A percentile compares a stretch with the other conserved stretches of the same genome.
phyloP scores from a whole-genome alignment of 2,113 vertebrate species.

The Gadus macrocephalus region DNA sequence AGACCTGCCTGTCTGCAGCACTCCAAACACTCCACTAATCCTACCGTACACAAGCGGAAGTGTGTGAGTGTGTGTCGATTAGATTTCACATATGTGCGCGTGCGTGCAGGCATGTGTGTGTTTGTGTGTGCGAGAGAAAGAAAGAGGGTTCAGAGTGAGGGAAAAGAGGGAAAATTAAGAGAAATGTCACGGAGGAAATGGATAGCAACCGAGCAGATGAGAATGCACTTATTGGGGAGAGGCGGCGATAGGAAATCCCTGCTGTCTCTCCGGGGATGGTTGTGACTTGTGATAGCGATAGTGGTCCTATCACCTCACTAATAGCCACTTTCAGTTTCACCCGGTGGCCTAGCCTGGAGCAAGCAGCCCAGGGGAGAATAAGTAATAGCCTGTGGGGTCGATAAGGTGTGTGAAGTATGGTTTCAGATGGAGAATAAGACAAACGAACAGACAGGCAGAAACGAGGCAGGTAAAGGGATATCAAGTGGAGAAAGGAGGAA shows the following conservation, averaged over 20 bases:
- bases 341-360: constrained; percentile 24
- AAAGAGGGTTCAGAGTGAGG: constrained; percentile 11
- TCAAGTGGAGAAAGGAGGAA: too few species aligned
- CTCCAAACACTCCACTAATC: constrained; percentile 50
- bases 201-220: constrained; percentile 11
- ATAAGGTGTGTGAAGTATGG: too few species aligned
- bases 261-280: constrained; percentile 60
- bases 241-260: constrained; percentile 66
- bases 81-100: background rate
- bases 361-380: background rate
- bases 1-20: constrained; percentile 49
- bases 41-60: constrained; percentile 22
- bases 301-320: constrained; percentile 46
- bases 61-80: too few species aligned
- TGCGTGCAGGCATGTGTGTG: background rate
- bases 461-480: constrained; percentile 7
- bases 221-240: constrained; percentile 56
- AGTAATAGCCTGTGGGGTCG: background rate
- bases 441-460: constrained; percentile 33
- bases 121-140: constrained; percentile 14
- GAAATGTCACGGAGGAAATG: background rate
- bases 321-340: constrained; percentile 55
- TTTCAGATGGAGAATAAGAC: background rate
- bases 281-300: constrained; percentile 62
- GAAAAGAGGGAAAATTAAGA: background rate